Percentiles rank a stretch among this genome's conserved stretches.
phyloP scores from a whole-genome alignment of 2,888 invertebrate genomes.

The Ectemnius continuus region DNA sequence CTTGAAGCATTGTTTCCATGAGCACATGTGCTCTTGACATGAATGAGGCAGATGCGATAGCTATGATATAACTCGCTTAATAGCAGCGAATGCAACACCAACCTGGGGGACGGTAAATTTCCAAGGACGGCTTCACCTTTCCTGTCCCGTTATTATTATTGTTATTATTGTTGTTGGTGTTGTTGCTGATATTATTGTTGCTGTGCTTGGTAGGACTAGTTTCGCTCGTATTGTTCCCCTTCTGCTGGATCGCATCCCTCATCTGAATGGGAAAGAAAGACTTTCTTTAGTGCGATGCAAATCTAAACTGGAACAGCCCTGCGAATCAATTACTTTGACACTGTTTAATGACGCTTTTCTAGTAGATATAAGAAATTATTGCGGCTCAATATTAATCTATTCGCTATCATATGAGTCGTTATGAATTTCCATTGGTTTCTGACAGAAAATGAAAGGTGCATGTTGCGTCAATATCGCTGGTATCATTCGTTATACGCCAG shows the following conservation, averaged over 20 bases:
- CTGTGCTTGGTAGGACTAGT: slow-evolving; percentile 4
- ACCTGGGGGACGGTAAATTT: slow-evolving; percentile 95
- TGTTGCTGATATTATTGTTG: slow-evolving; percentile 19
- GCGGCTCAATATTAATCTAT: no score
- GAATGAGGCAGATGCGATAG: no score
- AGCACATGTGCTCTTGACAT: no score
- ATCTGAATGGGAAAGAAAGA: slow-evolving; percentile 69
- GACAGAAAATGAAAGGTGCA: no score
- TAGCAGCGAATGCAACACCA: background rate
- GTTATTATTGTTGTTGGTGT: slow-evolving; percentile 23
- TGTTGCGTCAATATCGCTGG: no score
- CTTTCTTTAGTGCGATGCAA: background rate
- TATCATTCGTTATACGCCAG: no score
- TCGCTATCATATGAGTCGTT: no score
- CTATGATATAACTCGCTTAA: background rate
- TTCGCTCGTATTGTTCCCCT: slow-evolving; percentile 80
- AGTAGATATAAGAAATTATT: no score
- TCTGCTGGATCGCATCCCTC: slow-evolving; percentile 83
- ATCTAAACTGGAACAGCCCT: background rate
- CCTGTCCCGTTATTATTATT: slow-evolving; percentile 81
- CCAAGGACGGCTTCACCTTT: slow-evolving; percentile 90
- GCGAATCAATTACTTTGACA: no score
- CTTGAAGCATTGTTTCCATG: no score
- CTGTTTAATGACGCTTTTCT: no score
- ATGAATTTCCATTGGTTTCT: no score